Evolutionary conservation across 2,888 invertebrate genomes (phyloP).

Genomic region (Alsophila aescularia): DNA sequence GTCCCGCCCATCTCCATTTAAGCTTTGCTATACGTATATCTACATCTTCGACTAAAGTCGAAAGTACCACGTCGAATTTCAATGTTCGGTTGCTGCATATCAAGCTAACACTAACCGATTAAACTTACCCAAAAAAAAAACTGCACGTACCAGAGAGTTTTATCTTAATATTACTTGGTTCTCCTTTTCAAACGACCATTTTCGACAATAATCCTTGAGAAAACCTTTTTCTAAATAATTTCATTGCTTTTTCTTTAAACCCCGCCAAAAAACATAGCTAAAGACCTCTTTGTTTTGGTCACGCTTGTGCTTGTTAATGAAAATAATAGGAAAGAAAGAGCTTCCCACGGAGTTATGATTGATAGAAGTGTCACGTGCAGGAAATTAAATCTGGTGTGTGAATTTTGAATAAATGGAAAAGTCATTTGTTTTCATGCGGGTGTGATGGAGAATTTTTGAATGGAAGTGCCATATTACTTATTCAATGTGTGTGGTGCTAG

Average conservation of each 20-base stretch:
- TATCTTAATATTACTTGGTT: not conserved
- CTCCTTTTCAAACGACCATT: not conserved
- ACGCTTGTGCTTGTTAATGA: constrained; percentile 71
- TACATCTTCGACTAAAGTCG: no score
- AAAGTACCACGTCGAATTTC: no score
- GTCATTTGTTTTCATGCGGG: constrained; percentile 12
- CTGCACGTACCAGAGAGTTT: no score
- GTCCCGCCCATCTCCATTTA: no score
- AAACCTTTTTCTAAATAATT: constrained; percentile 8
- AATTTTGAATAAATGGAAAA: constrained; percentile 22
- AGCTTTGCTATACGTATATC: no score
- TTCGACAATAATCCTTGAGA: constrained; percentile 4
- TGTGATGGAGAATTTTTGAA: not conserved
- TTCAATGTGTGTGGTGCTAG: not conserved
- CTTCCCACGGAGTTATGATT: constrained; percentile 51
- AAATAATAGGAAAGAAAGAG: constrained; percentile 71
- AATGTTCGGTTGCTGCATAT: no score
- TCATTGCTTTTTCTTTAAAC: constrained; percentile 15
- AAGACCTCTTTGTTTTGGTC: constrained; percentile 72
- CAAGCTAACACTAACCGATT: no score
- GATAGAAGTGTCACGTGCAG: constrained; percentile 47
- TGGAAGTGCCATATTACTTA: no score
- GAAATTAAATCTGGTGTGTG: constrained; percentile 35
- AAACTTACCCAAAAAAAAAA: no score
- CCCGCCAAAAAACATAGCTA: constrained; percentile 52